phyloP scores from a whole-genome alignment of 1,140 invertebrate species.

The Drosophila serrata region DNA sequence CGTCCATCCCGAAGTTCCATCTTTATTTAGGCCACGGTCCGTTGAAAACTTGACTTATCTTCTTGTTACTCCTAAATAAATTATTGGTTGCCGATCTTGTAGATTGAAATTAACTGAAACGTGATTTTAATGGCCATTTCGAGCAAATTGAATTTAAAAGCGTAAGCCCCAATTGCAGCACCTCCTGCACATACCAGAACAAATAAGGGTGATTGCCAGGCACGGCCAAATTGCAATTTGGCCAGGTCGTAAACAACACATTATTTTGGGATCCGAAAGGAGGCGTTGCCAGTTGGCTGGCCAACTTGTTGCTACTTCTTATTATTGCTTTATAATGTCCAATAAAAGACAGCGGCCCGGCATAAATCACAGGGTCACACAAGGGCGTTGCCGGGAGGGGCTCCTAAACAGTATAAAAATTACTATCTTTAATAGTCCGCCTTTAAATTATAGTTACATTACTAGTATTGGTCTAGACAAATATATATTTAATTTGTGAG shows the following conservation, averaged over 20 bases:
- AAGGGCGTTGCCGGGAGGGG: conserved; percentile 8
- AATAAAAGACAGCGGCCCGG: conserved; percentile 43
- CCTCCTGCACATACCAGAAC: conserved; percentile 19
- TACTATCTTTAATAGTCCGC: not conserved
- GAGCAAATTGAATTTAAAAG: conserved; percentile 56
- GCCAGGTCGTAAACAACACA: conserved; percentile 58
- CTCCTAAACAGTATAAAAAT: too few species aligned
- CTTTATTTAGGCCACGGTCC: not conserved
- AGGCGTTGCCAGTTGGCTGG: conserved; percentile 50
- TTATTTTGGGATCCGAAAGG: conserved; percentile 35
- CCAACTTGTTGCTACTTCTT: conserved; percentile 58
- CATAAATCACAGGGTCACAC: conserved; percentile 38
- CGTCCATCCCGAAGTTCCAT: too few species aligned
- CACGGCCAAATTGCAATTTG: conserved; percentile 21
- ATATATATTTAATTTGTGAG: not conserved
- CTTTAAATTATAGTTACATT: not conserved
- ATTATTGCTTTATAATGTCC: conserved; percentile 76
- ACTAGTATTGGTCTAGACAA: too few species aligned
- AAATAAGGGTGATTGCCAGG: conserved; percentile 50
- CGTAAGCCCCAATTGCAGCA: conserved; percentile 43
- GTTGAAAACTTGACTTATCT: conserved; percentile 5
- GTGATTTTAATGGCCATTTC: conserved; percentile 19
- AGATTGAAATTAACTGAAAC: conserved; percentile 27
- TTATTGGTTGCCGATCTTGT: conserved; percentile 25
- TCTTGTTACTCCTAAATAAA: conserved; percentile 17